Conservation (phyloP, 2,113 vertebrate species). For the Chloroceryle aenea region DNA sequence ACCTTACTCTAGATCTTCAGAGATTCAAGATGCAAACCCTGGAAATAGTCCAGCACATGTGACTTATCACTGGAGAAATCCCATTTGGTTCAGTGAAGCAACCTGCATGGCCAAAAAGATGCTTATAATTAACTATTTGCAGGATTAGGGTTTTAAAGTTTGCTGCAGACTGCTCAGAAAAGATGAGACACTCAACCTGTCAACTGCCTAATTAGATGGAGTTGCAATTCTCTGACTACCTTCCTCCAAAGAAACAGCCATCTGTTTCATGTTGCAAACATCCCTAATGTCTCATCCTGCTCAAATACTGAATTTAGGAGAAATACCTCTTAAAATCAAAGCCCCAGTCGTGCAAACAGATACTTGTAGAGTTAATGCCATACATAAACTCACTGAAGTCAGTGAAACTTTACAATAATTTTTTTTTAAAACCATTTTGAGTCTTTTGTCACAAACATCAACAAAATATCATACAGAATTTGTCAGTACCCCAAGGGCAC, state of each 20-base stretch:
- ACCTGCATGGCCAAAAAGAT: background rate
- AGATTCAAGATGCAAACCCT: background rate
- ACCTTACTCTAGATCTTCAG: background rate
- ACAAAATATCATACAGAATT: background rate
- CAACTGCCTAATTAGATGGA: conserved; percentile 8
- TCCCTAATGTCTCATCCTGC: background rate
- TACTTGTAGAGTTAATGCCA: background rate
- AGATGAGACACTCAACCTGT: conserved; percentile 33
- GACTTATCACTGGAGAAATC: background rate
- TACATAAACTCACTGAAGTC: background rate
- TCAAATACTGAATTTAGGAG: background rate
- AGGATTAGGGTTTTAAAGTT: conserved; percentile 8
- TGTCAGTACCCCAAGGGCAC: background rate
- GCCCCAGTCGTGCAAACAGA: background rate
- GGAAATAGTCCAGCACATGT: background rate
- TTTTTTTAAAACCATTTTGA: no score
- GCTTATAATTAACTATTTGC: conserved; percentile 10
- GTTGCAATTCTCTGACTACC: conserved; percentile 8
- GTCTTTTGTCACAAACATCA: background rate
- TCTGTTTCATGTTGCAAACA: background rate
- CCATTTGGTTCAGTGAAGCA: background rate
- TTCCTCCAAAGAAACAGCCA: conserved; percentile 26
- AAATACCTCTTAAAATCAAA: conserved; percentile 31
- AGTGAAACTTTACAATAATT: background rate
- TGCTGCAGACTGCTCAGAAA: conserved; percentile 28